Conservation (phyloP, 2,797 vertebrate genomes). For the Buphagus erythrorhynchus region DNA sequence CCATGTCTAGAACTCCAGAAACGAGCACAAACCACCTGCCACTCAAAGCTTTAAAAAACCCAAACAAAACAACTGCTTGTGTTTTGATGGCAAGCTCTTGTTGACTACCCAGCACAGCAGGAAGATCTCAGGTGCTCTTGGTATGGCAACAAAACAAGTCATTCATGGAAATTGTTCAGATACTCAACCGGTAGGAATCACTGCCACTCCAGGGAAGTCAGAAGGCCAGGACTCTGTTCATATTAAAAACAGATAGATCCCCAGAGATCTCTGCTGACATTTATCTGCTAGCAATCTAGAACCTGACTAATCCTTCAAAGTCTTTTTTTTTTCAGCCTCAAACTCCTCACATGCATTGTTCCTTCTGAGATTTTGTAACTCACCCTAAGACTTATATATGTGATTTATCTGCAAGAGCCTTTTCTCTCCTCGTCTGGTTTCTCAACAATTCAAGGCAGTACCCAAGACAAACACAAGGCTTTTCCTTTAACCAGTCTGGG, state of each 20-base stretch:
- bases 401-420: background rate
- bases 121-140: background rate
- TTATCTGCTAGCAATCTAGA: conserved; percentile 12
- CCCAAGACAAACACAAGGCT: background rate
- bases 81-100: background rate
- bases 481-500: background rate
- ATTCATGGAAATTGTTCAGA: background rate
- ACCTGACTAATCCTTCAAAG: conserved; percentile 5
- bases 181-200: background rate
- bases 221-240: background rate
- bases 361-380: background rate
- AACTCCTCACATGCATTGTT: background rate
- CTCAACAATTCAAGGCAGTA: background rate
- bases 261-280: background rate
- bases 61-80: background rate
- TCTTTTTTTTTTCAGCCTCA: background rate
- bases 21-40: background rate
- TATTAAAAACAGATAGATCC: background rate
- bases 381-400: background rate
- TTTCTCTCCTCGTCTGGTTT: background rate
- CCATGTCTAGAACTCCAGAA: background rate
- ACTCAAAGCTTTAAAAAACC: background rate
- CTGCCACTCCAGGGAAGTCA: background rate
- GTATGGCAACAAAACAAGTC: background rate
- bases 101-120: background rate